Base-by-base conservation (phyloP, 2,888 invertebrate species). In the Hemithea aestivaria region DNA sequence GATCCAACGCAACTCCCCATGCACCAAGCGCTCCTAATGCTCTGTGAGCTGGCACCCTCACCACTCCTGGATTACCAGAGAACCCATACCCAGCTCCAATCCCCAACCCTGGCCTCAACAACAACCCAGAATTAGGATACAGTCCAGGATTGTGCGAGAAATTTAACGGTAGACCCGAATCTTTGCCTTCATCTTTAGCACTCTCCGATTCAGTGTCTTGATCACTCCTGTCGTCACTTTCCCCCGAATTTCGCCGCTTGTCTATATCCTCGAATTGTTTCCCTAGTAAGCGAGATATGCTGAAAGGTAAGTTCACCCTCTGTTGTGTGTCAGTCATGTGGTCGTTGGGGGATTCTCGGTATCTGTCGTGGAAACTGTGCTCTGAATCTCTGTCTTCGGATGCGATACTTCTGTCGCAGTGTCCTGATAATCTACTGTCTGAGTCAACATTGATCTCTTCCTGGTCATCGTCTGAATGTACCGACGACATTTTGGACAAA, bases 31-130 rank as follows among this genome's bases (percentile, higher is more conserved):
- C 85, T 1, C 88, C 88, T 24, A 90, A 68, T 2, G 87, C 85
- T 56, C 94, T 83, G 67, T 96, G 96, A 39, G 94, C 94, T 31
- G 94, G 95, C 51, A 94, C 94, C 63, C 94, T 88, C 55, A 94
- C 91, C 29, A 94, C 96, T 58, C 94, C 94, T 45, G 93, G 94
- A 38, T 90, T 91, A 40, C 88, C 78, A 35, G 89, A 76, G 69
- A 89, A 82, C 84, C 89, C 78, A 77, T 89, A 81, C 53, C 90
- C 87, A 22, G 62, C 80, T 73, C 89, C 78, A 37, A 85, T 58
- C 73, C 90, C 77, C 40, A 85, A 51, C 6, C 84, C 85, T 5
- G 85, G 85, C 59, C 85, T 70, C 41, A 85, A 57, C 28, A 85
- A 63, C 39, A 85, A 53, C 40, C 80, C 77, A 36, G 82, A 77